phyloP scores from a whole-genome alignment of 2,888 invertebrate species.

The Plemyria rubiginata region DNA sequence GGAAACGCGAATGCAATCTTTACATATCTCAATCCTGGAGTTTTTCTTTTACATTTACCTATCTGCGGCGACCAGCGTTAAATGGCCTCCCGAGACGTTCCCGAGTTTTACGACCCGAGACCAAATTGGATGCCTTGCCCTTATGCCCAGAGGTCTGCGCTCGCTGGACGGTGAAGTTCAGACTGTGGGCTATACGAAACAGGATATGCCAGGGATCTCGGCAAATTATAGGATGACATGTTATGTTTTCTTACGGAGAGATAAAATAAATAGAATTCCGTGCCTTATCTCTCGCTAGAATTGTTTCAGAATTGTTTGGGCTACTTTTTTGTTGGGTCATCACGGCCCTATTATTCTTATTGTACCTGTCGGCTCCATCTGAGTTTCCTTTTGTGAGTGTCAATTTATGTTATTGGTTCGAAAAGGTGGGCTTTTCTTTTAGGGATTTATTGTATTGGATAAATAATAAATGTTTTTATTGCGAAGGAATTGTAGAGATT shows the following conservation, averaged over 20 bases:
- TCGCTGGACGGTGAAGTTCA: slow-evolving; percentile 34
- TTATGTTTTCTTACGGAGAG: slow-evolving; percentile 42
- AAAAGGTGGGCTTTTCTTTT: slow-evolving; percentile 36
- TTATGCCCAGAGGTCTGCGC: slow-evolving; percentile 38
- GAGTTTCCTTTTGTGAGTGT: slow-evolving; percentile 44
- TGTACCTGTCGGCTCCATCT: slow-evolving; percentile 41
- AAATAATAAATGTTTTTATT: slow-evolving; percentile 29
- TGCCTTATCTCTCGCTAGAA: slow-evolving; percentile 36
- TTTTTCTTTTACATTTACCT: slow-evolving; percentile 45
- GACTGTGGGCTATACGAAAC: slow-evolving; percentile 38
- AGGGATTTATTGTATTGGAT: slow-evolving; percentile 22
- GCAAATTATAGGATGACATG: slow-evolving; percentile 47
- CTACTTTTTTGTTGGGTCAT: slow-evolving; percentile 41
- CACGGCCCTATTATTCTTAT: slow-evolving; percentile 41
- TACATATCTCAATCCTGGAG: slow-evolving; percentile 38
- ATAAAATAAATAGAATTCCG: slow-evolving; percentile 45
- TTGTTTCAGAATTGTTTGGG: slow-evolving; percentile 33
- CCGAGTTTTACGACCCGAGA: slow-evolving; percentile 40
- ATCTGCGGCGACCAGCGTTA: slow-evolving; percentile 44
- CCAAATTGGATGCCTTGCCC: slow-evolving; percentile 41
- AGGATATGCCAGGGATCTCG: slow-evolving; percentile 43
- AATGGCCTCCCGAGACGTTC: slow-evolving; percentile 41
- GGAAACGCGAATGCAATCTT: slow-evolving; percentile 34
- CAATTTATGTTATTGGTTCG: slow-evolving; percentile 44
- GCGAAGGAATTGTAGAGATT: slow-evolving; percentile 11